Evolutionary conservation across 2,797 vertebrate species (phyloP), one percentile per base, ranked within the genome.

Genomic region (Urocyon cinereoargenteus): DNA sequence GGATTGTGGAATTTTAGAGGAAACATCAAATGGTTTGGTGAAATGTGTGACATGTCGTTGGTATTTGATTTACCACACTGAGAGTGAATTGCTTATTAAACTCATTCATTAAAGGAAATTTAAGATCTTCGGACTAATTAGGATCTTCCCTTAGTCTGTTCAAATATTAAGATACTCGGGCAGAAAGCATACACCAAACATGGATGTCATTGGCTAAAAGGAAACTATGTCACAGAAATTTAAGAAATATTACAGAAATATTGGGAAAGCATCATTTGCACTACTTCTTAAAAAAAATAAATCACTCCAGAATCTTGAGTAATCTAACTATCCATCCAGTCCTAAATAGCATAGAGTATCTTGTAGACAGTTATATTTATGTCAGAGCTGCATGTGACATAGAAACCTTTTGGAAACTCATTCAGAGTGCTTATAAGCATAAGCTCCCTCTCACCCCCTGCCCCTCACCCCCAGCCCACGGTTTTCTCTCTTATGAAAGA

Each of bases 401-500:
- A 64, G 64, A 90, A 95, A 73, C 24, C 36, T 93, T 90, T 95
- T n/a, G 28, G 36, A 57, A 94, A 86, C 14, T 94, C 53, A 51
- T 79, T 79, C 14, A 22, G 34, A 92, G 21, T n/a, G 21, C 53
- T 88, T 86, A 15, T 61, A 66, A 95, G 66, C 21, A 66, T 88
- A 90, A 55, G 3, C n/a, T 26, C 31, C 49, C 73, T 26, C 8
- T 40, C 18, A 2, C 45, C 82, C 2, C 1, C 2, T 40, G 40
- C 40, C 6, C 40, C 40, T 6, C 40, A 40, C 40, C 40, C 40
- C 40, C 40, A 40, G 40, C 28, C 78, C 51, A 31, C 90, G 9
- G 6, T 36, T 92, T 95, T 96, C 53, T 85, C 36, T 94, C 66
- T 93, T 90, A 49, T n/a, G 36, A 86, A 92, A 73, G 45, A 88